Base-by-base conservation (phyloP, 1,140 invertebrate species). In the Trichonephila inaurata region DNA sequence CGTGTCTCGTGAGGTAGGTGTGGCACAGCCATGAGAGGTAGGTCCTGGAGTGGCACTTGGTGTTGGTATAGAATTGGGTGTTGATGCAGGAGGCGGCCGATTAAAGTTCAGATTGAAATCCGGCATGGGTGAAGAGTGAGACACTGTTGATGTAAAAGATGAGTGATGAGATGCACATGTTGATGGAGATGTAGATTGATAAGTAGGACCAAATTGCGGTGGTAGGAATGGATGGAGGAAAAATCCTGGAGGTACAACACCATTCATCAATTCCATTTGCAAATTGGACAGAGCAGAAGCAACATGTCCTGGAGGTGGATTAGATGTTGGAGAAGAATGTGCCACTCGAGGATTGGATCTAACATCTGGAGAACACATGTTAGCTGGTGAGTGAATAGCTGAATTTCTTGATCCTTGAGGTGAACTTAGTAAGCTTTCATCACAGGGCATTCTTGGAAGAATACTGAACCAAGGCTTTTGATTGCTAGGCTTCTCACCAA, bases 391-490 rank as follows among this genome's bases (percentile, higher is more conserved):
- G 24, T 72, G 83, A 58, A 72, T 86, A 18, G 83, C 44, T 28
- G 91, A 92, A 58, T 93, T 93, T 64, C 92, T 88, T 21, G 62
- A 28, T 40, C 40, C 21, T 64, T 93, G 92, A 51, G 85, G 66
- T 33, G 91, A 72, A 95, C 95, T 92, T 60, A 96, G 83, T 33
- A 96, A 95, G 44, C 95, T 95, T 12, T 96, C 96, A 95, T 97
- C 97, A 96, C 97, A 97, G 14, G 97, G 96, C 92, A 97, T 96
- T 94, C 96, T 96, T 24, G 97, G 96, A 82, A 97, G 95, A 89
- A 97, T 96, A 95, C 96, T 97, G 94, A 97, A 97, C 97, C 97
- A 97, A 44, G 97, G 96, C 91, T 95, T 96, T 87, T 96, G 95
- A 58, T 95, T 95, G 64, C 91, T 94, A 64, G 94, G 90, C 60